Evolutionary conservation across 1,140 invertebrate genomes (phyloP).

Genomic region (Propsilocerus akamusi): DNA sequence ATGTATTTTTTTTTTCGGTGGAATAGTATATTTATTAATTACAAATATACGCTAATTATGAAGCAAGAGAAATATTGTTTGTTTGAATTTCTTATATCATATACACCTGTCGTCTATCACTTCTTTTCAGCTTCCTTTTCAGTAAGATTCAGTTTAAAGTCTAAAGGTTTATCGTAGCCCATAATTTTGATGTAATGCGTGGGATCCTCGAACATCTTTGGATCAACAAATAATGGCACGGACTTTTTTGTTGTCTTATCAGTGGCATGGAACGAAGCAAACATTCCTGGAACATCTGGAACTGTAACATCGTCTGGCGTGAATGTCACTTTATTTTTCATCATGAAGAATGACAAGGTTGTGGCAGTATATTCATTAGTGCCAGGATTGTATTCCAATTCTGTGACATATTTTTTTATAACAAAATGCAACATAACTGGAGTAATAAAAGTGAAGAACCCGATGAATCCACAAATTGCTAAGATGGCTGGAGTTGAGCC

Average conservation of each 20-base stretch:
- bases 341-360: slow-evolving; percentile 44
- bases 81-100: no score
- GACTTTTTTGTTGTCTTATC: slow-evolving; percentile 17
- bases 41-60: no score
- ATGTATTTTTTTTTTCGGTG: no score
- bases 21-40: no score
- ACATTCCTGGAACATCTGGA: slow-evolving; percentile 61
- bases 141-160: slow-evolving; percentile 41
- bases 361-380: slow-evolving; percentile 47
- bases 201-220: slow-evolving; percentile 41
- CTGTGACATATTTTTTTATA: slow-evolving; percentile 69
- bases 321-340: slow-evolving; percentile 44
- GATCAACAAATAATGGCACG: slow-evolving; percentile 54
- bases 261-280: slow-evolving; percentile 56
- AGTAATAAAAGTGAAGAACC: slow-evolving; percentile 64
- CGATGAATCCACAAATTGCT: slow-evolving; percentile 40
- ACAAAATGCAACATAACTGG: slow-evolving; percentile 66
- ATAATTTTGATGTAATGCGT: slow-evolving; percentile 66
- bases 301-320: slow-evolving; percentile 53
- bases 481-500: slow-evolving; percentile 31
- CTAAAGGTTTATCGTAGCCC: slow-evolving; percentile 78
- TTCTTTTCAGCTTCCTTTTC: slow-evolving; percentile 9
- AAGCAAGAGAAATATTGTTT: no score
- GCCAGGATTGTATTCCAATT: slow-evolving; percentile 46
- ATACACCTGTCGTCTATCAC: no score